Percentiles rank a stretch among this genome's conserved stretches.
Conservation (phyloP, 2,113 vertebrate genomes). For the Heteronetta atricapilla region DNA sequence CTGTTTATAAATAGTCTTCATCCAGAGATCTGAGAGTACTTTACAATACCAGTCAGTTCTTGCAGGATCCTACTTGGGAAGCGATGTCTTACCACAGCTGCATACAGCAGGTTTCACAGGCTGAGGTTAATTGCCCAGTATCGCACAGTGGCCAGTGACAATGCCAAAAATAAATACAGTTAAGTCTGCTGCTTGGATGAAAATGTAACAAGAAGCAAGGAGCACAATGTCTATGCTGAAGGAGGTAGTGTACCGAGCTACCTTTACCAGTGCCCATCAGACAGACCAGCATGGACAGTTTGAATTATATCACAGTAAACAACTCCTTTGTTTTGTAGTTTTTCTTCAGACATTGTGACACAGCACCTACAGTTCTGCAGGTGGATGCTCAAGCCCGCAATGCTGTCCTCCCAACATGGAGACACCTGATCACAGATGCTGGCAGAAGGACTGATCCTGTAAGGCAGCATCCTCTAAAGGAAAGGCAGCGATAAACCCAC, state of each 20-base stretch:
- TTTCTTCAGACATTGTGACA: neutral
- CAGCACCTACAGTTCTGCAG: neutral
- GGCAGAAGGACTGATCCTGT: neutral
- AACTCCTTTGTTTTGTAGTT: neutral
- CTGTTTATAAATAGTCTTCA: neutral
- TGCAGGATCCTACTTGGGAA: neutral
- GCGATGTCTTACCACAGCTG: neutral
- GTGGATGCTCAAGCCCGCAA: neutral
- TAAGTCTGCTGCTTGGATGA: neutral
- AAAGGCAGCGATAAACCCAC: neutral
- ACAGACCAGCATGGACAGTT: neutral
- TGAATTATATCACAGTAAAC: neutral
- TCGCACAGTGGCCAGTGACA: neutral
- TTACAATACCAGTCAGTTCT: neutral
- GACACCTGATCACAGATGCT: neutral
- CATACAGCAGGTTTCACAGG: neutral
- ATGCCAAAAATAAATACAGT: neutral
- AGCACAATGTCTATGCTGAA: neutral
- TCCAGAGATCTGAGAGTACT: neutral
- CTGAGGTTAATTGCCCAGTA: neutral
- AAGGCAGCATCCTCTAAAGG: neutral
- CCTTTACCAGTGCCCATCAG: neutral
- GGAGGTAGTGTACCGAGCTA: neutral
- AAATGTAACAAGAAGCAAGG: neutral
- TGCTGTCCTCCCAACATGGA: neutral